Conservation (phyloP, 1,140 invertebrate species). For the Pteromalus puparum region DNA sequence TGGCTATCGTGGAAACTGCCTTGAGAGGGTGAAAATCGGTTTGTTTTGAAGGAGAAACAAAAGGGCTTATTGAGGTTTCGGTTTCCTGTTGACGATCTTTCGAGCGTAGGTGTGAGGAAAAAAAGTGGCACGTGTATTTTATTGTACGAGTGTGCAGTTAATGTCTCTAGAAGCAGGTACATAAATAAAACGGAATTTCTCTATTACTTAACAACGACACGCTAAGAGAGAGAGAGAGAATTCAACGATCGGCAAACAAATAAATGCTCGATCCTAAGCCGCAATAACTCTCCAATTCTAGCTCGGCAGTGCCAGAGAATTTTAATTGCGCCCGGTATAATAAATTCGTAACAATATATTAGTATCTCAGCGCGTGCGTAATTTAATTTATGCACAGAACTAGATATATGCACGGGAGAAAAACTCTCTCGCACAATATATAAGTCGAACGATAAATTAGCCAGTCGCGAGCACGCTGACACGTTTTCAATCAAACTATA, state of each 20-base stretch:
- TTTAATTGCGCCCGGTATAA: not conserved
- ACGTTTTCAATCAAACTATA: conserved; percentile 15
- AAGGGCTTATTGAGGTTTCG: too few species aligned
- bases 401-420: not conserved
- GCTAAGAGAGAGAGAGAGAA: too few species aligned
- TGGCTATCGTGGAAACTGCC: not conserved
- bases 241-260: not conserved
- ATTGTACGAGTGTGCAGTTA: too few species aligned
- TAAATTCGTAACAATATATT: not conserved
- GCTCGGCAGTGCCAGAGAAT: not conserved
- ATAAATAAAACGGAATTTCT: not conserved
- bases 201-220: not conserved
- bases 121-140: too few species aligned
- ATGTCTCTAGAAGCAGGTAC: not conserved
- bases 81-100: too few species aligned
- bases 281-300: not conserved
- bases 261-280: not conserved
- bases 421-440: not conserved
- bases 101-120: too few species aligned
- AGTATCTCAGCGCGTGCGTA: not conserved
- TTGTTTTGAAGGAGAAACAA: not conserved
- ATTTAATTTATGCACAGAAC: not conserved
- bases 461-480: conserved; percentile 2
- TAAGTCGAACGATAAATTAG: conserved; percentile 1
- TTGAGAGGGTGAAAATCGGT: not conserved